A percentile compares a stretch with the other conserved stretches of the same genome.
Evolutionary conservation across 2,113 vertebrate species (phyloP).

Genomic region (Delphinapterus leucas): DNA sequence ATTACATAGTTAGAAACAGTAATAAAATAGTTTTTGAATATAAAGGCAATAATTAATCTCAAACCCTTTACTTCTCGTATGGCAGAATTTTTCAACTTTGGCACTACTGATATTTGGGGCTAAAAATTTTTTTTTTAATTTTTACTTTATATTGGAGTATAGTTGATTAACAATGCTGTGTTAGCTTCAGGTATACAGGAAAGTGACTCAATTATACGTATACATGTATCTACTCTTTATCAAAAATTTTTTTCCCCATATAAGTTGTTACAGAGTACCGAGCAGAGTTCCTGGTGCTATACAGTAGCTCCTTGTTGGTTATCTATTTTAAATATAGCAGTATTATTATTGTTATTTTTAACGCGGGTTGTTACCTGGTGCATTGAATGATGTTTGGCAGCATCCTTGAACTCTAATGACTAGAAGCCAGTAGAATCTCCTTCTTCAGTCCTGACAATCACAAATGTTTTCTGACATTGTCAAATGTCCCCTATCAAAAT

Average conservation of each 20-base stretch:
- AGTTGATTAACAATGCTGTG: no score
- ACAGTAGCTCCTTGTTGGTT: not conserved
- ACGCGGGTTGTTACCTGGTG: not conserved
- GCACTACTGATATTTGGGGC: not conserved
- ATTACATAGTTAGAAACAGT: not conserved
- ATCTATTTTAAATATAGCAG: not conserved
- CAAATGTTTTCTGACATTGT: not conserved
- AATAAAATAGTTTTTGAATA: not conserved
- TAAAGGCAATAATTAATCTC: not conserved
- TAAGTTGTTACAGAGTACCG: not conserved
- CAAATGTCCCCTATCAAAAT: not conserved
- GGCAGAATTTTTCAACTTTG: not conserved
- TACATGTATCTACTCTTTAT: no score
- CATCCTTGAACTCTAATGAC: not conserved
- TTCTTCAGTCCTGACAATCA: not conserved
- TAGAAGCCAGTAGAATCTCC: not conserved
- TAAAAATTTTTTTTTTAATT: not conserved
- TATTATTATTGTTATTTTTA: not conserved
- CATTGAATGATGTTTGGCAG: not conserved
- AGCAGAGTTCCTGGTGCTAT: fast-evolving
- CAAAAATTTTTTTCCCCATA: no score
- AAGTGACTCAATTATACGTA: no score
- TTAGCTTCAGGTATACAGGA: no score
- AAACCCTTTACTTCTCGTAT: not conserved
- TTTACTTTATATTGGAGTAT: not conserved